These are phyloP conservation scores for Leptocoma aspasia DNA, from an alignment of 2,113 vertebrate species.

Conservation along the genomic window DNA sequence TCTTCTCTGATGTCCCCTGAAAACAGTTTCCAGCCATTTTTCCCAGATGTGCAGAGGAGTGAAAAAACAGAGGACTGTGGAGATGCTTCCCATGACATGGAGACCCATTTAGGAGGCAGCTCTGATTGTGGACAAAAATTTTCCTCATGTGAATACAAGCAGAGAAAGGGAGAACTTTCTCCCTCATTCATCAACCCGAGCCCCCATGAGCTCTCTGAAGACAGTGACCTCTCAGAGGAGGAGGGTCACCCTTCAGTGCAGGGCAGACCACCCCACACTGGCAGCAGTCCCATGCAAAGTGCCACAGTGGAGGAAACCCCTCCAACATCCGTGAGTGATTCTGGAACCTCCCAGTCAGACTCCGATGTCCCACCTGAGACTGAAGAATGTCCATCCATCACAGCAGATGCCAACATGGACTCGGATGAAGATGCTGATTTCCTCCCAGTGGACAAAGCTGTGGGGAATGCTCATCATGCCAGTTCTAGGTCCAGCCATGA, in stretches of 20 bases:
- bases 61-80: constrained; percentile 66
- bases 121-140: constrained; percentile 72
- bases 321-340: constrained; percentile 92
- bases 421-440: constrained; percentile 93
- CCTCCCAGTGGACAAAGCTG: constrained; percentile 90
- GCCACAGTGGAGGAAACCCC: constrained; percentile 86
- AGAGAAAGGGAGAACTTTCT: constrained; percentile 86
- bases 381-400: constrained; percentile 88
- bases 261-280: constrained; percentile 67
- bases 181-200: constrained; percentile 94
- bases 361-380: constrained; percentile 89
- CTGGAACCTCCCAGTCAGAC: constrained; percentile 91
- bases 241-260: constrained; percentile 76
- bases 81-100: constrained; percentile 73
- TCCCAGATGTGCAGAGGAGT: constrained; percentile 62
- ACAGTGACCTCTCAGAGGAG: constrained; percentile 84
- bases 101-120: constrained; percentile 64
- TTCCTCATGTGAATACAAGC: constrained; percentile 78
- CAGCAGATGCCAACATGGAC: constrained; percentile 90
- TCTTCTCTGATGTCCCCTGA: constrained; percentile 82
- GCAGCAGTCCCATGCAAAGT: constrained; percentile 50
- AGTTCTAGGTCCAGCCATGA: constrained; percentile 80
- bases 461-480: constrained; percentile 74
- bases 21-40: constrained; percentile 75
- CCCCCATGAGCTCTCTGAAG: constrained; percentile 82